Base-by-base conservation (phyloP, 2,797 vertebrate genomes). In the Phalloptychus januarius region DNA sequence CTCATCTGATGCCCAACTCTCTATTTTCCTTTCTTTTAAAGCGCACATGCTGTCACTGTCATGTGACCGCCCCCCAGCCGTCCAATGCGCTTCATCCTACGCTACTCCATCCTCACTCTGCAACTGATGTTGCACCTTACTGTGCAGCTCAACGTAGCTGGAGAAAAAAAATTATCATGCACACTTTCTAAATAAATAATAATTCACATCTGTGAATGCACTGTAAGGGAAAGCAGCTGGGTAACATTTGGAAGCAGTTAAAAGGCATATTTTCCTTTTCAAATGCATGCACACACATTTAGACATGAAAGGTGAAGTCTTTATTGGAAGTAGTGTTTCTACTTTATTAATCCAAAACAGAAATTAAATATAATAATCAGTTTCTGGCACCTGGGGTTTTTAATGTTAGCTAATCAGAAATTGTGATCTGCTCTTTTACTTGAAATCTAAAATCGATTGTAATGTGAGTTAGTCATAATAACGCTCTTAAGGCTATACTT, bases 21-120 rank as follows among this genome's bases (percentile, higher is more conserved):
- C 76, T 78, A 63, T 46, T 85, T 80, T 76, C 83, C 73, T 83
- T 80, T 84, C 86, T 89, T 84, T 91, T 87, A 89, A 90, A 86
- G 76, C 77, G 77, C 85, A 84, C 87, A 86, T 79, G 87, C 87
- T 89, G 88, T 79, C 86, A 81, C 54, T 33, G 91, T 92, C 91
- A 93, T 7, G 92, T 94, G 92, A 91, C 81, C 78, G 20, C 0
- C 46, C 79, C 74, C 65, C 31, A 0, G 23, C 70, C 76, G 81
- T 74, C 91, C 90, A 91, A 91, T 91, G 82, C 78, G 76, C 83
- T 80, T 5, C n/a, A 44, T 83, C 77, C 83, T 54, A 78, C 79
- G 84, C 71, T 63, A 80, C 85, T 85, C 83, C 83, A 74, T 69
- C 33, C 79, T 48, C 42, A 11, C 72, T 54, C 74, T 7, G 76